phyloP scores from a whole-genome alignment of 2,888 invertebrate genomes.

The Hedya salicella region DNA sequence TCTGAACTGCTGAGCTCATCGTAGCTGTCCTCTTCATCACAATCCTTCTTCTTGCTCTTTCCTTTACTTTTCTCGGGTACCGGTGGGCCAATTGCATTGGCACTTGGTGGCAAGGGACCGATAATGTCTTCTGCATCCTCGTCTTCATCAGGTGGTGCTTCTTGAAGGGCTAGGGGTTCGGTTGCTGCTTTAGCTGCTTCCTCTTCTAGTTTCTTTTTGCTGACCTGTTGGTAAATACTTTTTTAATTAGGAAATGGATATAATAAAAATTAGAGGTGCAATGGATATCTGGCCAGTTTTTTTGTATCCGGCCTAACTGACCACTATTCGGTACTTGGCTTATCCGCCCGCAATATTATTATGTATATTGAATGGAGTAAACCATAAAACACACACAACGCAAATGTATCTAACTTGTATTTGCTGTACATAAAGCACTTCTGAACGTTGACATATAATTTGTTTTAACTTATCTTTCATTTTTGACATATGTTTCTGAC shows the following conservation, averaged over 20 bases:
- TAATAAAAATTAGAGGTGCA: too few relatives aligned
- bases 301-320: too few relatives aligned
- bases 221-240: slow-evolving; percentile 7
- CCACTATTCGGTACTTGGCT: too few relatives aligned
- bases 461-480: too few relatives aligned
- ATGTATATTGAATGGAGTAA: too few relatives aligned
- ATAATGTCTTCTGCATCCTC: slow-evolving; percentile 84
- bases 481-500: too few relatives aligned
- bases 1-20: slow-evolving; percentile 80
- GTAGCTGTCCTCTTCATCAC: slow-evolving; percentile 69
- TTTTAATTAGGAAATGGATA: not conserved
- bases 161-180: slow-evolving; percentile 3
- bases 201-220: slow-evolving; percentile 59
- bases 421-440: too few relatives aligned
- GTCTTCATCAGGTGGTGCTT: slow-evolving; percentile 35
- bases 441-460: too few relatives aligned
- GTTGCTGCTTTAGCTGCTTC: slow-evolving; percentile 43
- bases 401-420: too few relatives aligned
- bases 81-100: slow-evolving; percentile 61
- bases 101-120: slow-evolving; percentile 82
- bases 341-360: too few relatives aligned
- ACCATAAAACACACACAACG: too few relatives aligned
- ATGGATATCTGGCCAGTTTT: too few relatives aligned
- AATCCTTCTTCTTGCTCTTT: slow-evolving; percentile 48
- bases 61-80: slow-evolving; percentile 52